Evolutionary conservation across 2,888 invertebrate species (phyloP).

Genomic region (Clepsis dumicolana): DNA sequence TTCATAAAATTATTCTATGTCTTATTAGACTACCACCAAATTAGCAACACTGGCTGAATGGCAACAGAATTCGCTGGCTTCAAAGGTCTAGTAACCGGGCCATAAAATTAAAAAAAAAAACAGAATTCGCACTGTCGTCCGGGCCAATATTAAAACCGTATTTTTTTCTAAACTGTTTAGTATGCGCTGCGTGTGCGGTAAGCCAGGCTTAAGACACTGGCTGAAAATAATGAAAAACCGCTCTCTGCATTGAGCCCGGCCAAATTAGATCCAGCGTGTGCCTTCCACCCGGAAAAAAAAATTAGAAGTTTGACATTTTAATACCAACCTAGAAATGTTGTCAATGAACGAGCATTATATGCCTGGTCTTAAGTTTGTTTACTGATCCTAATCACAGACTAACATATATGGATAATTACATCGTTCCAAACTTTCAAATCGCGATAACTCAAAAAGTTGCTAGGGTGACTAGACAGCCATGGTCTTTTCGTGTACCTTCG

Average conservation of each 20-base stretch:
- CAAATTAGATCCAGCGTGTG: constrained; percentile 68
- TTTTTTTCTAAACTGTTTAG: constrained; percentile 56
- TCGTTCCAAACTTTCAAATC: too few relatives aligned
- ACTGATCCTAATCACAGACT: too few relatives aligned
- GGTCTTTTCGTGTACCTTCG: too few relatives aligned
- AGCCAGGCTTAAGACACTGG: constrained; percentile 75
- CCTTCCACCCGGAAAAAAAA: constrained; percentile 18
- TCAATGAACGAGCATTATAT: too few relatives aligned
- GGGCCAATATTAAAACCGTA: constrained; percentile 48
- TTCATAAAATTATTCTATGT: too few relatives aligned
- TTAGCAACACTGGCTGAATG: too few relatives aligned
- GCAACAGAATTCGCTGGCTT: background rate
- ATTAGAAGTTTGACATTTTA: constrained; percentile 16
- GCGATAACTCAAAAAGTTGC: too few relatives aligned
- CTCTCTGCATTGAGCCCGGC: constrained; percentile 65
- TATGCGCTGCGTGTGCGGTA: constrained; percentile 61
- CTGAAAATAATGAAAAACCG: constrained; percentile 78
- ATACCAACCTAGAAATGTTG: constrained; percentile 5
- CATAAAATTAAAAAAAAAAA: too few relatives aligned
- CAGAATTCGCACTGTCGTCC: constrained; percentile 12
- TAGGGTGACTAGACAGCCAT: too few relatives aligned
- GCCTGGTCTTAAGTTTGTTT: too few relatives aligned
- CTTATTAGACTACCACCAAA: too few relatives aligned
- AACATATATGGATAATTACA: too few relatives aligned
- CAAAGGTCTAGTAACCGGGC: background rate